Evolutionary conservation across 2,888 invertebrate species (phyloP).

Genomic region (Eulithis testata): DNA sequence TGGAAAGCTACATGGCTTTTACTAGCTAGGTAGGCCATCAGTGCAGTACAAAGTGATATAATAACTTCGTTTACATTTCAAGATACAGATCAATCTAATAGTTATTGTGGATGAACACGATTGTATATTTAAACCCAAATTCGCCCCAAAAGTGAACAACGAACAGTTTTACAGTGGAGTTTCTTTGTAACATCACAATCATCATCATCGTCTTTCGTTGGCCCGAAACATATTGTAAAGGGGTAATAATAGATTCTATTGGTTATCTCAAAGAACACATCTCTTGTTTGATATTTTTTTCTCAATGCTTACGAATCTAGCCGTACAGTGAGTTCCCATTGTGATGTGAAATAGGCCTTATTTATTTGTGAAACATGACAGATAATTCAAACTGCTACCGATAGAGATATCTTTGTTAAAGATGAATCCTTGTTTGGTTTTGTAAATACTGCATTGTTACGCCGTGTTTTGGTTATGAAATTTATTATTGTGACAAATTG

Average conservation of each 20-base stretch:
- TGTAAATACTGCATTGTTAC: slow-evolving; percentile 72
- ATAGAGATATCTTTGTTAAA: slow-evolving; percentile 76
- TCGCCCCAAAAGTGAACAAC: slow-evolving; percentile 5
- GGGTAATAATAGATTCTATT: slow-evolving; percentile 74
- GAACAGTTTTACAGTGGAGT: background rate
- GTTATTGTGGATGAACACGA: background rate
- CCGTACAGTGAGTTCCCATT: slow-evolving; percentile 67
- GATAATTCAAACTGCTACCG: slow-evolving; percentile 79
- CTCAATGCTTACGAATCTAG: slow-evolving; percentile 67
- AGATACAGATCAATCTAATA: background rate
- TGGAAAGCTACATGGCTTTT: too few relatives aligned
- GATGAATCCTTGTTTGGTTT: slow-evolving; percentile 73
- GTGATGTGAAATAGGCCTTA: slow-evolving; percentile 76
- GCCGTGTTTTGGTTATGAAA: slow-evolving; percentile 79
- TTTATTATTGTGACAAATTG: slow-evolving; percentile 81
- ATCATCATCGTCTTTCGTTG: slow-evolving; percentile 39
- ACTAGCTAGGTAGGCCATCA: too few relatives aligned
- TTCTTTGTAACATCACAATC: slow-evolving; percentile 24
- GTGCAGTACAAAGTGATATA: too few relatives aligned
- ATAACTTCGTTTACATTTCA: background rate
- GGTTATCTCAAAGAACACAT: slow-evolving; percentile 75
- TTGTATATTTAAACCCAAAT: slow-evolving; percentile 1
- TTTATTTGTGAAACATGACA: slow-evolving; percentile 81
- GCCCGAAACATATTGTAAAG: slow-evolving; percentile 65
- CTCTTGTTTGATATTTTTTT: slow-evolving; percentile 77